Conservation (phyloP, 2,113 vertebrate species). For the Paramisgurnus dabryanus region DNA sequence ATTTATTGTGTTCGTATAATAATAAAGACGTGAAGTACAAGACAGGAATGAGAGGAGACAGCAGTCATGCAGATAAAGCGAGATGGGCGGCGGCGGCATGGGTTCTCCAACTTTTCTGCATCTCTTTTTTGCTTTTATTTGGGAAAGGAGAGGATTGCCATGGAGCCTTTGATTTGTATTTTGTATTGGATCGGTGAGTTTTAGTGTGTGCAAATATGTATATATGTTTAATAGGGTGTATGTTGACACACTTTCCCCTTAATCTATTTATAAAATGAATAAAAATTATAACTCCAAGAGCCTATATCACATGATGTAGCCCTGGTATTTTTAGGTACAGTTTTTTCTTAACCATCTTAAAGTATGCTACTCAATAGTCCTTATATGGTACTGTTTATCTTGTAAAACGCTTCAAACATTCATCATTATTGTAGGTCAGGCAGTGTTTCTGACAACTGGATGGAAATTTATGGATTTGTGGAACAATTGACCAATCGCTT, state of each 20-base stretch:
- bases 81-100: background rate
- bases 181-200: slow-evolving; percentile 76
- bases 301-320: background rate
- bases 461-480: slow-evolving; percentile 89
- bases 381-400: slow-evolving; percentile 71
- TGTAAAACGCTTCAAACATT: background rate
- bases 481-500: slow-evolving; percentile 89
- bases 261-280: background rate
- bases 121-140: slow-evolving; percentile 35
- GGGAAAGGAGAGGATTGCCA: slow-evolving; percentile 76
- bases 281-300: background rate
- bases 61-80: slow-evolving; percentile 5
- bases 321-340: slow-evolving; percentile 25
- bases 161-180: slow-evolving; percentile 90
- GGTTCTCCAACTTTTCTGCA: slow-evolving; percentile 35
- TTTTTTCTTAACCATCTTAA: background rate
- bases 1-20: slow-evolving; percentile 7
- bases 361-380: slow-evolving; percentile 5
- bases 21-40: background rate
- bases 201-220: background rate
- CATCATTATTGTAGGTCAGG: slow-evolving; percentile 80
- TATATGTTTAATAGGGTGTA: background rate
- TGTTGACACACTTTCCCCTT: background rate
- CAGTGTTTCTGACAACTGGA: slow-evolving; percentile 88
- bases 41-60: slow-evolving; percentile 32